Evolutionary conservation across 2,797 vertebrate genomes (phyloP).

Genomic region (Sparus aurata): DNA sequence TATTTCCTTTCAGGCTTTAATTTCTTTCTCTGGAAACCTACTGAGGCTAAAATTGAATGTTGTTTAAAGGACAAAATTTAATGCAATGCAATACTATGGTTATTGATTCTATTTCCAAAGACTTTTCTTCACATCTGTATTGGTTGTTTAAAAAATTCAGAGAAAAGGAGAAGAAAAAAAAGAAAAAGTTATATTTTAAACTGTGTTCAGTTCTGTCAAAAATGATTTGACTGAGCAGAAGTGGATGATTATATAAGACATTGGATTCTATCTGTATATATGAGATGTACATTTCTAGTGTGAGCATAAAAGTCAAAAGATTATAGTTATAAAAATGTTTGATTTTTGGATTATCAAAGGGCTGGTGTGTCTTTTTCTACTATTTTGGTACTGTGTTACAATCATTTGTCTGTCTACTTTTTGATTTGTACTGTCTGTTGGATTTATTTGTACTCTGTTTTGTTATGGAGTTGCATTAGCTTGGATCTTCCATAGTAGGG

Average conservation of each 20-base stretch:
- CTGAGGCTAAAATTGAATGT: slow-evolving; percentile 66
- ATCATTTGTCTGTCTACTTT: slow-evolving; percentile 68
- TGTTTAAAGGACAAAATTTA: slow-evolving; percentile 50
- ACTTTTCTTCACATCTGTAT: slow-evolving; percentile 48
- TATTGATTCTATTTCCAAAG: slow-evolving; percentile 74
- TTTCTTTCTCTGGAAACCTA: slow-evolving; percentile 24
- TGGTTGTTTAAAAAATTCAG: slow-evolving; percentile 16
- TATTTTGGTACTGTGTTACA: slow-evolving; percentile 83
- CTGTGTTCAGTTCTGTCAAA: slow-evolving; percentile 48
- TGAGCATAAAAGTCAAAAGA: slow-evolving; percentile 54
- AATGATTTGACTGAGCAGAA: slow-evolving; percentile 33
- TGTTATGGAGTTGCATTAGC: slow-evolving; percentile 55
- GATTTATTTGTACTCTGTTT: slow-evolving; percentile 62
- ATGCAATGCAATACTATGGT: slow-evolving; percentile 66
- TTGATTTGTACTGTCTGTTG: slow-evolving; percentile 67
- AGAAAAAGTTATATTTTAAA: slow-evolving; percentile 12
- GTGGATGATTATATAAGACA: slow-evolving; percentile 52
- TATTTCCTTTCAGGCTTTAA: slow-evolving; percentile 9
- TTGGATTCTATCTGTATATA: slow-evolving; percentile 71
- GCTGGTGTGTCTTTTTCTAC: slow-evolving; percentile 79
- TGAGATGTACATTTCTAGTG: slow-evolving; percentile 68
- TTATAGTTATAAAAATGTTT: slow-evolving; percentile 54
- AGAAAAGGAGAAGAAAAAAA: not conserved
- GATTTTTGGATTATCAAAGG: slow-evolving; percentile 79
- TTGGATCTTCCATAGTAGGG: slow-evolving; percentile 54